Base-by-base conservation (phyloP, 2,888 invertebrate species). In the Bellardia bayeri region DNA sequence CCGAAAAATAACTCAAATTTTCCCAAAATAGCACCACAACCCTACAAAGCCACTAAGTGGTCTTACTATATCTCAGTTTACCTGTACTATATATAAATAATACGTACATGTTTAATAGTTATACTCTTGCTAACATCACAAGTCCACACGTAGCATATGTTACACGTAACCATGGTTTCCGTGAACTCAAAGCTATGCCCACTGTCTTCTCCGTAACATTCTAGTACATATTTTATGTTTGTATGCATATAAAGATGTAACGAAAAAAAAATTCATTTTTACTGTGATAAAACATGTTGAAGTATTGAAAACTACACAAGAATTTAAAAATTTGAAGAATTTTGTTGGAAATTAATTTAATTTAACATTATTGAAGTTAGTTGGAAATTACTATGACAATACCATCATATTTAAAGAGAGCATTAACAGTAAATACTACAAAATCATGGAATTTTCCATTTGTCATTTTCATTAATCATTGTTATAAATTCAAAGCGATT, bases 71-170 rank as follows among this genome's bases (percentile, higher is more conserved):
- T 37, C 37, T 63, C 37, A 63, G 37, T 40, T 33, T 63, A 40
- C 3, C 2, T 63, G 9, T 37, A 9, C n/a, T 33, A 37, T 7
- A 16, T 7, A 33, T n/a, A n/a, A 7, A 33, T 37, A 9, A 8
- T 1, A 63, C 63, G 14, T n/a, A 63, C 37, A n/a, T 45, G 37
- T n/a, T n/a, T n/a, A 37, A 63, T 63, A 63, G 37, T 40, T 63
- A 37, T 63, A 37, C 37, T 37, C 37, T 1, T 37, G 1, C 37
- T 37, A 37, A 37, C 37, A 37, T 37, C 37, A 45, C 45, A 45
- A 45, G 2, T 45, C 11, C 7, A 63, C 14, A n/a, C n/a, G 51
- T 54, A 54, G 2, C n/a, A 54, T 16, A n/a, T 54, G 14, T 16
- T n/a, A 4, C 7, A 54, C n/a, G 51, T 54, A n/a, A 54, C n/a